Evolutionary conservation across 2,113 vertebrate genomes (phyloP).

Genomic region (Plestiodon gilberti): DNA sequence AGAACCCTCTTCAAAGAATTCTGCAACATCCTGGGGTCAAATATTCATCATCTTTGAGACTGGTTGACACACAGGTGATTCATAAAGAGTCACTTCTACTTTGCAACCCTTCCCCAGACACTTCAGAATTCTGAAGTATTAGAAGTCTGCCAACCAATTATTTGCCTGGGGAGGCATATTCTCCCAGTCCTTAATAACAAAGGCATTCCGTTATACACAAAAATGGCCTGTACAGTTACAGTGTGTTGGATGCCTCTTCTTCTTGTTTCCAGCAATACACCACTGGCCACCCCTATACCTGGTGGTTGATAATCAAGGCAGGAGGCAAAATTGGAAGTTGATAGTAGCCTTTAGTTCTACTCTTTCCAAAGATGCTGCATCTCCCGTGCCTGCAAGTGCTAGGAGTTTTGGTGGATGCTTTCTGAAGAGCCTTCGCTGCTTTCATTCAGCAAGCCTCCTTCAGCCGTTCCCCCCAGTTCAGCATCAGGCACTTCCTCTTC

Average conservation of each 20-base stretch:
- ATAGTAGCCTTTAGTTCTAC: conserved; percentile 40
- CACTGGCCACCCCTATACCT: conserved; percentile 22
- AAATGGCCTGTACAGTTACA: conserved; percentile 24
- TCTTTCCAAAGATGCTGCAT: conserved; percentile 31
- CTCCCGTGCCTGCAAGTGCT: conserved; percentile 55
- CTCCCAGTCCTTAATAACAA: conserved; percentile 32
- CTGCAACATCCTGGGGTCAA: neutral
- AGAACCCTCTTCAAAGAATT: conserved; percentile 19
- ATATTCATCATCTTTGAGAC: conserved; percentile 37
- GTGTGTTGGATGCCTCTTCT: conserved; percentile 32
- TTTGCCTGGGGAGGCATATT: conserved; percentile 44
- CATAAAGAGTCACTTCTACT: neutral
- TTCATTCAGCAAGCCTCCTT: conserved; percentile 68
- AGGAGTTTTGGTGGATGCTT: conserved; percentile 72
- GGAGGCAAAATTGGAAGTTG: conserved; percentile 53
- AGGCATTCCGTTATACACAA: conserved; percentile 39
- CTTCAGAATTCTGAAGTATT: conserved; percentile 54
- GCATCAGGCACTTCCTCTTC: conserved; percentile 87
- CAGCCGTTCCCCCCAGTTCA: conserved; percentile 77
- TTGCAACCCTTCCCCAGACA: conserved; percentile 38
- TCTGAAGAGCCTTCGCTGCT: conserved; percentile 82
- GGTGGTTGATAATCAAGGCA: conserved; percentile 37
- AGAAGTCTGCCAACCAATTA: conserved; percentile 28
- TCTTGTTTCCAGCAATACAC: conserved; percentile 31
- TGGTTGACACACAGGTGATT: conserved; percentile 31